Evolutionary conservation across 2,797 vertebrate species (phyloP).

Genomic region (Myotis myotis): DNA sequence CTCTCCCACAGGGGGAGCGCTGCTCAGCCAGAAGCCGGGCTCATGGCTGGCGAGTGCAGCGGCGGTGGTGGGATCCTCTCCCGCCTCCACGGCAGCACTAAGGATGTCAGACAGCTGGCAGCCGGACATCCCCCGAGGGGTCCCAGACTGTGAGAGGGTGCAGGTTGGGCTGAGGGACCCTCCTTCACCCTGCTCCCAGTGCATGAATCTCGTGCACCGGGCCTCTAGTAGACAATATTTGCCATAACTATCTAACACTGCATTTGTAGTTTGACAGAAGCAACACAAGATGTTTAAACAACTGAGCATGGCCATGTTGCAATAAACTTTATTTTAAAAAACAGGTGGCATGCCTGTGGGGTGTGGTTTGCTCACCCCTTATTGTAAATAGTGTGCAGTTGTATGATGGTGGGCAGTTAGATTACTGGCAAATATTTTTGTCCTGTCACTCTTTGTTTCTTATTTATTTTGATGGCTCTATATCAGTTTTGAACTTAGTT

Average conservation of each 20-base stretch:
- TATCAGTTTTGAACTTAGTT: neutral
- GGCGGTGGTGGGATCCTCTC: too few species aligned
- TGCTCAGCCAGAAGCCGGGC: too few species aligned
- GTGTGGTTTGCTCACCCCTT: neutral
- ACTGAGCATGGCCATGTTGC: neutral
- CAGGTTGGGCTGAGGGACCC: too few species aligned
- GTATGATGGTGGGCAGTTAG: neutral
- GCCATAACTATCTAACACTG: neutral
- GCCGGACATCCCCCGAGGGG: too few species aligned
- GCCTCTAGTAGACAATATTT: neutral
- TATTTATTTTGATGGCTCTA: neutral
- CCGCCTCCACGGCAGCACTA: too few species aligned
- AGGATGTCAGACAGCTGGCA: too few species aligned
- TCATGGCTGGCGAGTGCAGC: too few species aligned
- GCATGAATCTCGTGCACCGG: too few species aligned
- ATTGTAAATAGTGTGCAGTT: neutral
- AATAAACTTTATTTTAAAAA: neutral
- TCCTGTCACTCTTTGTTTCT: neutral
- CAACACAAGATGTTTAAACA: neutral
- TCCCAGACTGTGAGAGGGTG: too few species aligned
- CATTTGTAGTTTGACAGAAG: neutral
- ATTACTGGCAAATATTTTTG: neutral
- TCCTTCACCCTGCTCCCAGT: accelerated
- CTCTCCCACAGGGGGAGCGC: too few species aligned
- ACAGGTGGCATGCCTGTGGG: neutral